Evolutionary conservation across 37 sponge, comb jelly and placozoan species (phyloP), one percentile per base, ranked within the genome.

Genomic region (Aphrocallistes beatrix): DNA sequence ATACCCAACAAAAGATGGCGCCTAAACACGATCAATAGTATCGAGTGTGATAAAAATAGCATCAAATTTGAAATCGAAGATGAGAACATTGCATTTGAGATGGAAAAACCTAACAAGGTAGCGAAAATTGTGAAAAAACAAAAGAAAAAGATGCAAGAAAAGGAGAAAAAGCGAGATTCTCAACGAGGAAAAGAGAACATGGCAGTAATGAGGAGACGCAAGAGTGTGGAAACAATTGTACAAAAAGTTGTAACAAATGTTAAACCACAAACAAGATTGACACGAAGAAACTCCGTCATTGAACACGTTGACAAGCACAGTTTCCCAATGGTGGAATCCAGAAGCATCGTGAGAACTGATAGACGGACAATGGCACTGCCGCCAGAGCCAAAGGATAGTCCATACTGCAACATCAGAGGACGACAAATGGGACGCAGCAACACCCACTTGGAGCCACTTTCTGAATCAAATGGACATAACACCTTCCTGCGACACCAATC

Each of bases 381-480:
- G n/a, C 17, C 75, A 3, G 75, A 60, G 75, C 75, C 75, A 60
- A 60, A 3, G 3, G 75, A 60, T 6, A 60, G n/a, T 28, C 75
- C 75, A 60, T 60, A 60, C n/a, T 60, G 10, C 75, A 60, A 60
- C 34, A 60, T 60, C 28, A 3, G 75, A 60, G 75, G 75, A 1
- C 75, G 75, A 60, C 10, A 60, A 25, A 60, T 60, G 75, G 75
- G 75, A 19, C 75, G 75, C 10, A 60, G 75, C 75, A 60, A 60
- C 75, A 60, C 75, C 8, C 32, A 60, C 21, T 28, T 60, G n/a
- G 75, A 19, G 3, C 75, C 75, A 21, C 75, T 60, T 60, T 28
- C 6, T 13, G 75, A 60, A 6, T 3, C 75, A 6, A 60, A 21
- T 25, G 3, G 34, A 6, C 10, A 30, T 6, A 28, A 60, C 34